These are phyloP conservation scores for Penaeus vannamei DNA, from an alignment of 1,140 invertebrate genomes.

Conservation along the genomic window DNA sequence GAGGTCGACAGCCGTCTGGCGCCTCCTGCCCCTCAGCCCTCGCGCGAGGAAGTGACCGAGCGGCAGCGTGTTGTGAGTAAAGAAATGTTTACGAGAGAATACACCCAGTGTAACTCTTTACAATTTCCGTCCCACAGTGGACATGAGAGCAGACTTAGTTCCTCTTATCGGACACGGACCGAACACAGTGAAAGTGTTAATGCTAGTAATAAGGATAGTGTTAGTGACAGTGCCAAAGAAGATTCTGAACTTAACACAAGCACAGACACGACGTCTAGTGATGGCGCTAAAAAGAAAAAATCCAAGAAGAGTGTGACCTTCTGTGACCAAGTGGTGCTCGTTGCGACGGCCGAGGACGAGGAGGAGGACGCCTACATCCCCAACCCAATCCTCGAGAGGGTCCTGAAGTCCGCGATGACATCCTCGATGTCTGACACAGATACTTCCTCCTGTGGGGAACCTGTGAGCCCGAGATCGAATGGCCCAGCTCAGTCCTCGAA, in stretches of 20 bases:
- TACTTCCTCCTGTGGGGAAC: conserved; percentile 45
- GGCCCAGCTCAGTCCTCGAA: conserved; percentile 26
- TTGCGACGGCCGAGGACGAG: conserved; percentile 92
- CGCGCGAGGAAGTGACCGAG: conserved; percentile 38
- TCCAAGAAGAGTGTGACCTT: conserved; percentile 93
- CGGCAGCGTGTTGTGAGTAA: conserved; percentile 50
- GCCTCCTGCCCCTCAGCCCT: neutral
- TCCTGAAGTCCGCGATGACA: conserved; percentile 82
- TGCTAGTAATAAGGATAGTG: conserved; percentile 20
- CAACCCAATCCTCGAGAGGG: conserved; percentile 90
- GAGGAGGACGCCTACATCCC: conserved; percentile 89
- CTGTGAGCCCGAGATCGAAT: conserved; percentile 32
- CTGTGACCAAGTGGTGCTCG: conserved; percentile 92
- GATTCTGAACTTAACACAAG: conserved; percentile 66
- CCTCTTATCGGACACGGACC: conserved; percentile 54
- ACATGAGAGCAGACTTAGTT: conserved; percentile 62
- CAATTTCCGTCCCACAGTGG: conserved; percentile 66
- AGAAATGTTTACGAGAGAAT: conserved; percentile 66
- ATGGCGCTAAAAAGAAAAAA: conserved; percentile 67
- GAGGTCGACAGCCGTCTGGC: conserved; percentile 62
- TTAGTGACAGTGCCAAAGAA: conserved; percentile 54
- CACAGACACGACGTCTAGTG: conserved; percentile 64
- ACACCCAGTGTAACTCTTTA: conserved; percentile 67
- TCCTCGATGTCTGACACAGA: conserved; percentile 62
- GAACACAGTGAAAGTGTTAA: conserved; percentile 39